Percentiles rank a stretch among this genome's conserved stretches.
These are phyloP conservation scores for Mastigias papua DNA, from an alignment of 30 jellyfish, hydroid and myxozoan species.

Conservation along the genomic window DNA sequence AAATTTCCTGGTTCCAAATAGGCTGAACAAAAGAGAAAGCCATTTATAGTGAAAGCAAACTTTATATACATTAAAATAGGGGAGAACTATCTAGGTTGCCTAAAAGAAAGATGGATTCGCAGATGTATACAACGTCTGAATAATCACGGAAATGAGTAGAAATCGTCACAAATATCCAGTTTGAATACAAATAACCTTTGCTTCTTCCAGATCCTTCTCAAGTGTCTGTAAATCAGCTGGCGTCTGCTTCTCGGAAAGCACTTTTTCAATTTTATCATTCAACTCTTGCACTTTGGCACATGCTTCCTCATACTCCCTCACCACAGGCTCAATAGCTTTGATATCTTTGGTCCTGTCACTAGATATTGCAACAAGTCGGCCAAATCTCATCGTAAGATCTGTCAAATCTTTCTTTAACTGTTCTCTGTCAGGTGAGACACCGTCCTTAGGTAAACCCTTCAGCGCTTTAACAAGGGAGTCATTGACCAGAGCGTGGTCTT, in stretches of 20 bases:
- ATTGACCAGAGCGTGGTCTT: constrained; percentile 52
- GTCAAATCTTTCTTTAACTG: constrained; percentile 72
- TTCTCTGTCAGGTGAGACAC: constrained; percentile 68
- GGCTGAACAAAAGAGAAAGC: no score
- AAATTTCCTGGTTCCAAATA: no score
- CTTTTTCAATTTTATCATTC: constrained; percentile 71
- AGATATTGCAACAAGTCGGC: constrained; percentile 59
- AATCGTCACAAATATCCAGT: no score
- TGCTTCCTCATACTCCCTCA: constrained; percentile 53
- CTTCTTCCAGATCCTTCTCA: constrained; percentile 56
- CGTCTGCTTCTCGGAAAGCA: constrained; percentile 65
- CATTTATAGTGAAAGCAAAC: no score
- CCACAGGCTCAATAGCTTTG: constrained; percentile 78
- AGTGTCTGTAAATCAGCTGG: constrained; percentile 62
- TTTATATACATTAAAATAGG: no score
- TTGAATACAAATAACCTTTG: constrained; percentile 61
- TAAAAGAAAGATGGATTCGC: no score
- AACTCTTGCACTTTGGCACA: constrained; percentile 50
- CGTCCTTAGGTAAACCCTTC: constrained; percentile 61
- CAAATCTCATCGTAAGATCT: constrained; percentile 76
- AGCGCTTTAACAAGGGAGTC: constrained; percentile 60
- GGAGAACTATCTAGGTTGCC: no score
- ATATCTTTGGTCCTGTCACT: constrained; percentile 62
- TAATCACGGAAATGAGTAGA: no score
- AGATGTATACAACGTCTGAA: no score